Evolutionary conservation across 2,797 vertebrate species (phyloP), one percentile per base, ranked within the genome.

Genomic region (Danio choprae): DNA sequence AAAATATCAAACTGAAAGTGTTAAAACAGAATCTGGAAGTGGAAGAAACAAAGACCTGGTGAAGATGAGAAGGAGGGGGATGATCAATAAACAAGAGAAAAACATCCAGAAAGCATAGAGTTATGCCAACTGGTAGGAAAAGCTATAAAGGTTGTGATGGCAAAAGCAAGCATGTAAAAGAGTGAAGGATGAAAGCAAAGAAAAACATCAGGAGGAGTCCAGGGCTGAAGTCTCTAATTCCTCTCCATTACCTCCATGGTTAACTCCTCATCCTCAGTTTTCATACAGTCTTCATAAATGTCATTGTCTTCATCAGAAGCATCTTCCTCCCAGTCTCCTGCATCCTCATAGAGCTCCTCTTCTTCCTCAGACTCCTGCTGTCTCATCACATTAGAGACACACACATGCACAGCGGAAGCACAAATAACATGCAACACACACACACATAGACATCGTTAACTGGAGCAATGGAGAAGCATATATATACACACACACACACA

Each of bases 171-270:
- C 15, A n/a, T 62, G 62, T 8, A 16, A 46, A 18, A 46, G 50
- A 4, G 8, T 36, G 50, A 60, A 29, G 18, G 48, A 16, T 46
- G 80, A 38, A 83, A 59, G 48, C 18, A 58, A 55, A 38, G 16
- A 29, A 13, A 78, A 44, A 50, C 5, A 46, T 11, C 18, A 44
- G 55, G n/a, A 51, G 13, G 2, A 41, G 60, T 38, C 22, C 43
- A 67, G 15, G 53, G 46, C 1, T 22, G 11, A 51, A 64, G 56
- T 40, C 18, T 79, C 18, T 36, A 43, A 69, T 41, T 29, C 43
- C 41, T 41, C 51, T 59, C 40, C 2, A 87, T 93, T 94, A 94
- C 93, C 93, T 93, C 87, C 44, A 84, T 77, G 71, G 78, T 76
- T 80, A 71, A 22, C 5, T 72, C 58, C 48, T 20, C 59, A 20